These are phyloP conservation scores for Phrixothrix hirtus DNA, from an alignment of 2,888 invertebrate species.

Conservation along the genomic window DNA sequence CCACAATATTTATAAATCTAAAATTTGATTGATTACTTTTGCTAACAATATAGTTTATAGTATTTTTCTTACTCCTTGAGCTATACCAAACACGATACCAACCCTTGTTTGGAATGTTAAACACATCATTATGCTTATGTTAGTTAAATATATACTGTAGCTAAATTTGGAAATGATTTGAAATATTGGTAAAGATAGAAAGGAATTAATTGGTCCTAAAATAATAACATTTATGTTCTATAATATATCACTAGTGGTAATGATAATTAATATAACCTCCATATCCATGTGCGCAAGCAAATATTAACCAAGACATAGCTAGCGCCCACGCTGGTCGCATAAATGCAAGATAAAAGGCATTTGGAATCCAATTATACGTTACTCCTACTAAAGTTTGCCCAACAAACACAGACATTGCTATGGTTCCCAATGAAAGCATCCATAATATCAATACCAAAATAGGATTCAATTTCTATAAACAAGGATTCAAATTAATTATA, in stretches of 20 bases:
- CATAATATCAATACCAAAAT: background rate
- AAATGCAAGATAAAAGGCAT: constrained; percentile 44
- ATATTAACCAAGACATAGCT: constrained; percentile 57
- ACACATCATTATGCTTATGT: background rate
- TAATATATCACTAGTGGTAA: background rate
- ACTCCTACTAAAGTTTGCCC: background rate
- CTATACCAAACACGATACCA: background rate
- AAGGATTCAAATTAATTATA: too few species aligned
- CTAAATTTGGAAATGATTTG: background rate
- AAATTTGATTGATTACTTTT: too few species aligned
- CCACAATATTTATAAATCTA: too few species aligned
- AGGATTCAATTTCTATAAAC: background rate
- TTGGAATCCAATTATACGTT: background rate
- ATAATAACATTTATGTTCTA: background rate
- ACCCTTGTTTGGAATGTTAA: background rate
- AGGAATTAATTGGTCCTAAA: constrained; percentile 4
- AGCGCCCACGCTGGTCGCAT: constrained; percentile 57
- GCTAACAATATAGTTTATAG: too few species aligned
- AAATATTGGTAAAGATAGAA: background rate
- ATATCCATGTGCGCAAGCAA: constrained; percentile 57
- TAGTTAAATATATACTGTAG: background rate
- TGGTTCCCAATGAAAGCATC: background rate
- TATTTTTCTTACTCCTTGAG: constrained; percentile 3
- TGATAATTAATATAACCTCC: constrained; percentile 51
- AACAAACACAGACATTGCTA: background rate